Evolutionary conservation across 2,888 invertebrate species (phyloP).

Genomic region (Phania funesta): DNA sequence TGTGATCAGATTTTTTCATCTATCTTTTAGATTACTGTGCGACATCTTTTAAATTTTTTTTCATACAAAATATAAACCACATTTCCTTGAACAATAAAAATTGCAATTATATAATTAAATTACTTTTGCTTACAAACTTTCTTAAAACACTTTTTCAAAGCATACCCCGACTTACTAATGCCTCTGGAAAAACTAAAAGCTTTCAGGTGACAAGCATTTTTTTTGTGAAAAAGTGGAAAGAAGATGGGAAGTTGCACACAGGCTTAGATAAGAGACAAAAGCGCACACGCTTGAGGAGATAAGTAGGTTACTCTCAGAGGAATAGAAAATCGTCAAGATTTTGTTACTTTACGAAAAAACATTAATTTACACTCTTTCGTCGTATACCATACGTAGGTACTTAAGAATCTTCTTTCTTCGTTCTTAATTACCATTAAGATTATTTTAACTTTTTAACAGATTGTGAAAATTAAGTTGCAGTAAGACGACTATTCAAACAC

Average conservation of each 20-base stretch:
- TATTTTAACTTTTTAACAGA: background rate
- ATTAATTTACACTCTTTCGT: conserved; percentile 11
- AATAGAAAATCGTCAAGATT: conserved; percentile 9
- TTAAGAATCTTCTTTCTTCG: background rate
- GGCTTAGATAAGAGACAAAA: conserved; percentile 13
- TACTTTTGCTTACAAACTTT: too few species aligned
- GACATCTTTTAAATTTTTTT: too few species aligned
- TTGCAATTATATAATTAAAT: too few species aligned
- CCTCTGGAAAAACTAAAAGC: background rate
- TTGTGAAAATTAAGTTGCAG: background rate
- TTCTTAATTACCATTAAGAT: conserved; percentile 34
- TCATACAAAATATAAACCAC: too few species aligned
- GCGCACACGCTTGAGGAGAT: background rate
- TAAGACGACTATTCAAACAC: background rate
- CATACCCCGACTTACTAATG: background rate
- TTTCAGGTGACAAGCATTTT: conserved; percentile 14
- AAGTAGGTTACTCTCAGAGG: background rate
- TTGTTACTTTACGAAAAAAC: conserved; percentile 2
- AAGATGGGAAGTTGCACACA: background rate
- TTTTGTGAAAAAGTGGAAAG: background rate
- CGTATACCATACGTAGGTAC: conserved; percentile 10
- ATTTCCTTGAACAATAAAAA: too few species aligned
- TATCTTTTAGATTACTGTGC: too few species aligned
- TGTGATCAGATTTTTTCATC: too few species aligned
- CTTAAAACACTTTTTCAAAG: background rate